Percentiles rank a stretch among this genome's conserved stretches.
Evolutionary conservation across 2,888 invertebrate genomes (phyloP).

Genomic region (Pristionchus exspectatus): DNA sequence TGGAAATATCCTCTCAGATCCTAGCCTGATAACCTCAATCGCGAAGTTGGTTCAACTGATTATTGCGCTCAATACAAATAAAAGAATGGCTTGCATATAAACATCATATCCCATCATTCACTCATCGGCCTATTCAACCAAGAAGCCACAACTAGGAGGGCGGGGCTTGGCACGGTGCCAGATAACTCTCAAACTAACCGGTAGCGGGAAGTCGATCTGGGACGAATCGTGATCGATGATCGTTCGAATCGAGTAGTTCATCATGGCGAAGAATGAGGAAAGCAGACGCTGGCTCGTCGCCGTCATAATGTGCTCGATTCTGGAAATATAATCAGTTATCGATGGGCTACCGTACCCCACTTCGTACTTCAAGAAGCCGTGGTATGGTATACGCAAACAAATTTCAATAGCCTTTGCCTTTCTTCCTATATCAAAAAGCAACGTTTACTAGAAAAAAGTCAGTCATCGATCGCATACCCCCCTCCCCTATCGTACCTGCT

Average conservation of each 20-base stretch:
- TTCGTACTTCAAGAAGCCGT: background rate
- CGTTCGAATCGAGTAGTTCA: slow-evolving; percentile 91
- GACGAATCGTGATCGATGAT: slow-evolving; percentile 93
- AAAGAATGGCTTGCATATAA: background rate
- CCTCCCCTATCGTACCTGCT: slow-evolving; percentile 78
- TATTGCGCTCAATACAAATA: background rate
- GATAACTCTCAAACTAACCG: slow-evolving; percentile 72
- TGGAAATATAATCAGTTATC: slow-evolving; percentile 75
- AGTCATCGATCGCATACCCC: background rate
- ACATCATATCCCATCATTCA: too few species aligned
- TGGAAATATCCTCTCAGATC: background rate
- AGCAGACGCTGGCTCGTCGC: slow-evolving; percentile 96
- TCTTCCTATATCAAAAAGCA: too few species aligned
- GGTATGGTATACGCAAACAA: too few species aligned
- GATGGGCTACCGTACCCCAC: background rate
- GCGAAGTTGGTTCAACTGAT: background rate
- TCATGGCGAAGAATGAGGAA: slow-evolving; percentile 96
- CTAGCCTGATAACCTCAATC: background rate
- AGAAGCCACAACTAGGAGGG: too few species aligned
- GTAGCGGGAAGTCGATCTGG: slow-evolving; percentile 94
- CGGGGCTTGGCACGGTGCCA: background rate
- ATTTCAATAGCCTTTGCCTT: too few species aligned
- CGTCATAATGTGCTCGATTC: slow-evolving; percentile 96
- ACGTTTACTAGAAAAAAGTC: background rate
- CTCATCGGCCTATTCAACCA: too few species aligned